phyloP scores from a whole-genome alignment of 2,888 invertebrate genomes.

The Rhodophaea formosa region DNA sequence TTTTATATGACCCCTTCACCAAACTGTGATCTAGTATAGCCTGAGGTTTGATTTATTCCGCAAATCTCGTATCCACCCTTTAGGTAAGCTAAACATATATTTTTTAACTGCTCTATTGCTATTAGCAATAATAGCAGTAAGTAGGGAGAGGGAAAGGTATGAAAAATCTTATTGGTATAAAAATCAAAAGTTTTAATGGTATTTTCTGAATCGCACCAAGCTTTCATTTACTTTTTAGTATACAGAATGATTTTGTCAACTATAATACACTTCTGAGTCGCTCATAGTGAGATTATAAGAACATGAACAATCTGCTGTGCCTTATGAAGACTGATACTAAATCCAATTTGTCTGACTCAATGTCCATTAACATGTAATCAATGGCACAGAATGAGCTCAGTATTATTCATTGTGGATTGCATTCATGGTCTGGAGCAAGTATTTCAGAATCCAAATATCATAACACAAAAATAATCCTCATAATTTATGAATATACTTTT shows the following conservation, averaged over 20 bases:
- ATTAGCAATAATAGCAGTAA: background rate
- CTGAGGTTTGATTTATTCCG: too few relatives aligned
- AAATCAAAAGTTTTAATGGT: slow-evolving; percentile 82
- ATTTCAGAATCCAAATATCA: slow-evolving; percentile 30
- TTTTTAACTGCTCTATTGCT: background rate
- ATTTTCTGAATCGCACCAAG: slow-evolving; percentile 82
- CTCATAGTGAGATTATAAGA: slow-evolving; percentile 57
- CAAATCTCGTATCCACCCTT: too few relatives aligned
- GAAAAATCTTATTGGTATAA: slow-evolving; percentile 77
- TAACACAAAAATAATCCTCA: slow-evolving; percentile 41
- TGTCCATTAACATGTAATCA: slow-evolving; percentile 51
- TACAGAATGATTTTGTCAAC: slow-evolving; percentile 79
- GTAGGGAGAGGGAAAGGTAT: slow-evolving; percentile 32
- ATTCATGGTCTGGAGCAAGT: slow-evolving; percentile 33
- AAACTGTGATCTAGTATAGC: too few relatives aligned
- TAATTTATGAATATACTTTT: slow-evolving; percentile 36
- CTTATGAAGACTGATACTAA: slow-evolving; percentile 59
- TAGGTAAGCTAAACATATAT: too few relatives aligned
- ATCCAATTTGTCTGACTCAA: slow-evolving; percentile 76
- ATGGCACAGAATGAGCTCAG: slow-evolving; percentile 66
- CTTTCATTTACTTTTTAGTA: slow-evolving; percentile 81
- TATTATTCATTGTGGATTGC: slow-evolving; percentile 39
- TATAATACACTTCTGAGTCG: slow-evolving; percentile 72
- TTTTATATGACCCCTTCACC: too few relatives aligned
- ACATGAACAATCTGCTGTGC: slow-evolving; percentile 62